Evolutionary conservation across 2,797 vertebrate genomes (phyloP).

Genomic region (Adrianichthys oophorus): DNA sequence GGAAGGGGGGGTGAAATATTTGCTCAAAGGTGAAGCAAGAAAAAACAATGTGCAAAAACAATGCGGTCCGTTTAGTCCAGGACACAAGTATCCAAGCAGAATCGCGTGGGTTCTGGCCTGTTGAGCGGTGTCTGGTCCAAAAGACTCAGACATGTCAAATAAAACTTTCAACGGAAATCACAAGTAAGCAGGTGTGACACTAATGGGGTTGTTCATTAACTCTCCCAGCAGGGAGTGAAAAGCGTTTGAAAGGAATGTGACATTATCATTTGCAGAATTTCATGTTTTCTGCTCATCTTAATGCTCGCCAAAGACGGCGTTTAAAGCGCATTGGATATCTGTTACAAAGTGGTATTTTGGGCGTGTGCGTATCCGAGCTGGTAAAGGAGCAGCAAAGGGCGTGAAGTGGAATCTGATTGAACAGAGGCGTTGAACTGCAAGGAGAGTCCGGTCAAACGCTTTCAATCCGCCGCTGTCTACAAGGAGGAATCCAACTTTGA

Average conservation of each 20-base stretch:
- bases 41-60: too few species aligned
- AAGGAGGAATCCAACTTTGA: too few species aligned
- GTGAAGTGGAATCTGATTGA: constrained; percentile 40
- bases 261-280: constrained; percentile 86
- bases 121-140: constrained; percentile 85
- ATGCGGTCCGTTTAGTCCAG: too few species aligned
- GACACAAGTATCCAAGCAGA: constrained; percentile 60
- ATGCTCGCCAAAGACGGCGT: constrained; percentile 78
- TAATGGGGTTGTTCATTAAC: constrained; percentile 88
- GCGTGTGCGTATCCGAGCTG: constrained; percentile 31
- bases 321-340: constrained; percentile 69
- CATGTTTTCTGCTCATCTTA: constrained; percentile 57
- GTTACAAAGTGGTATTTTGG: constrained; percentile 77
- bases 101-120: constrained; percentile 74
- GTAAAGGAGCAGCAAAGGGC: constrained; percentile 33
- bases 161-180: constrained; percentile 86
- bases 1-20: too few species aligned
- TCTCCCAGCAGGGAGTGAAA: constrained; percentile 77
- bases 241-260: constrained; percentile 86
- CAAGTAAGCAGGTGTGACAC: constrained; percentile 89
- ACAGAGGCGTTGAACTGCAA: constrained; percentile 21
- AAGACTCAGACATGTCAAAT: constrained; percentile 86
- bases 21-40: too few species aligned
- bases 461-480: neutral
- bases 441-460: constrained; percentile 26